These are phyloP conservation scores for Dasyornis broadbenti DNA, from an alignment of 2,113 vertebrate genomes.

Conservation along the genomic window DNA sequence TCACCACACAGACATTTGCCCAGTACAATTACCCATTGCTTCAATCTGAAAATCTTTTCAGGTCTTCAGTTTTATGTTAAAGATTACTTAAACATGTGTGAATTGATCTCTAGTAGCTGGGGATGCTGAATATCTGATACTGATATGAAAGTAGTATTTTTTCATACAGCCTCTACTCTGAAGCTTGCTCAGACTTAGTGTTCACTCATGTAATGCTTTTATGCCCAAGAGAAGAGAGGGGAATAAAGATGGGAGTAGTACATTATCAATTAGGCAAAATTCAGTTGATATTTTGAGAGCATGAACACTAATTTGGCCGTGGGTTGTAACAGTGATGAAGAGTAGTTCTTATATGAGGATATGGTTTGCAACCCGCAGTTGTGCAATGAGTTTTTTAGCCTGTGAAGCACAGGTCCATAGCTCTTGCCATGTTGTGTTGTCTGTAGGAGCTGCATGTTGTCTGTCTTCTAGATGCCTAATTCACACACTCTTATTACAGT, in stretches of 20 bases:
- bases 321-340: neutral
- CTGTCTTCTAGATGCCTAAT: neutral
- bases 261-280: neutral
- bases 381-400: neutral
- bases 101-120: neutral
- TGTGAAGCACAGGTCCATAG: neutral
- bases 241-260: neutral
- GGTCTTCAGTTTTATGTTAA: neutral
- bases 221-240: neutral
- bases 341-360: neutral
- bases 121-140: neutral
- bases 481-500: neutral
- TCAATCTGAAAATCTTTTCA: neutral
- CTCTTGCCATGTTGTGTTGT: rapidly evolving
- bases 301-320: neutral
- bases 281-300: neutral
- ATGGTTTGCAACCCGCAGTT: neutral
- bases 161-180: neutral
- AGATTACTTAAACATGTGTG: neutral
- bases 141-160: neutral
- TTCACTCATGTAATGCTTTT: neutral
- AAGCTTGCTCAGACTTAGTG: neutral
- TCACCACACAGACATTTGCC: neutral
- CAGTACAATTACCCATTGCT: rapidly evolving
- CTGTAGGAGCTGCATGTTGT: rapidly evolving